Evolutionary conservation across 2,888 invertebrate species (phyloP), one percentile per base, ranked within the genome.

Genomic region (Eristalis pertinax): DNA sequence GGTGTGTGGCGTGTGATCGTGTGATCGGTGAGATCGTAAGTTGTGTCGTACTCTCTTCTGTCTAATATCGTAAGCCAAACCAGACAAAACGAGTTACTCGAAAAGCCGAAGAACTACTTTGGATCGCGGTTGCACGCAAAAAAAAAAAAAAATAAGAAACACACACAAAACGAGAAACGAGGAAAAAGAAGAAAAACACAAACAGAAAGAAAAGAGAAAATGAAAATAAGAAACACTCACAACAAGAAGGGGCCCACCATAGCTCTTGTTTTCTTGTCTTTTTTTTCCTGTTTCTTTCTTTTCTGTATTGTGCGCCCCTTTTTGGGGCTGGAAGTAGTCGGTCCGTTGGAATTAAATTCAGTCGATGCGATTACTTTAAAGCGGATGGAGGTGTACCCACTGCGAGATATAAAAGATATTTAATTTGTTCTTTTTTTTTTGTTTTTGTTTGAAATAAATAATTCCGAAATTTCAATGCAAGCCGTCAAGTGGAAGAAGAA

Each of bases 321-420:
- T 73, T 76, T 84, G 84, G 81, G 88, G 88, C 88, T 88, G 88
- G 88, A 88, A 84, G 74, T 84, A 56, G 77, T 80, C 84, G 65
- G 80, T 74, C 74, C 43, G 79, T 88, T 88, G 89, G 89, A 88
- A 84, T 84, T 89, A 88, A 91, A 90, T 93, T 90, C 94, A 94
- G 91, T 94, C 94, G 91, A 93, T 94, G 92, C 93, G 91, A 92
- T 91, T 92, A 92, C 92, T 93, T 91, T 90, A 91, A 90, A 92
- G 93, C 92, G 93, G 91, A 91, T 93, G 92, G 93, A 93, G 91
- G 92, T 50, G 50, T 92, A 92, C 91, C 89, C 89, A 89, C 90
- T 89, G 88, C 89, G 78, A 84, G 84, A 83, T 64, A 87, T 87
- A 89, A 89, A 83, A 86, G 11, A 75, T 50, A 26, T 56, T 58